These are phyloP conservation scores for Trichomalopsis sarcophagae DNA, from an alignment of 1,140 invertebrate genomes.

Conservation along the genomic window DNA sequence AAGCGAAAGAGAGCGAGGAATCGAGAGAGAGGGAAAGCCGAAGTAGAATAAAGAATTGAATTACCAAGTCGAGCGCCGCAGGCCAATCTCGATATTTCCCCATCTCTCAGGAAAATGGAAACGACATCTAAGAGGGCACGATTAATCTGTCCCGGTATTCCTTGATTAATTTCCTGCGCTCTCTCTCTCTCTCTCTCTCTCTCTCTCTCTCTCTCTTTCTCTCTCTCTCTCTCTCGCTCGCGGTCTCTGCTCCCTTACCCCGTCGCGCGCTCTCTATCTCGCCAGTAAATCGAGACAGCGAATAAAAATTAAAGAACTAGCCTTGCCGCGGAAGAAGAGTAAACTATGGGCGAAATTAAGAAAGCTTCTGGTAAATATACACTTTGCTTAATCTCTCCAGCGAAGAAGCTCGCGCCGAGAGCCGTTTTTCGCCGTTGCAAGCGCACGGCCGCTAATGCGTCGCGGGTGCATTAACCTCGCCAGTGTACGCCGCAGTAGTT, in stretches of 20 bases:
- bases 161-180: conserved; percentile 13
- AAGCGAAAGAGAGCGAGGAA: background rate
- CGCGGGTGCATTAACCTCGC: conserved; percentile 39
- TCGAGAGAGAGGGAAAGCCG: background rate
- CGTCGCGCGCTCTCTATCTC: background rate
- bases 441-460: background rate
- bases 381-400: conserved; percentile 13
- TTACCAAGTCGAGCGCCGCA: conserved; percentile 20
- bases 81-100: conserved; percentile 41
- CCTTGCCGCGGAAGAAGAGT: background rate
- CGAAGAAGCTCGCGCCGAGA: background rate
- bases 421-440: background rate
- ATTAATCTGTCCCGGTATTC: conserved; percentile 19
- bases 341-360: background rate
- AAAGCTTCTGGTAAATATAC: background rate
- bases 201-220: background rate
- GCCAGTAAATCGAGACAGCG: background rate
- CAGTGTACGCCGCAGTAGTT: background rate
- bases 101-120: conserved; percentile 20
- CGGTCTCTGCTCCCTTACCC: background rate
- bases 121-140: conserved; percentile 12
- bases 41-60: conserved; percentile 40
- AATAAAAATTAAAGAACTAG: background rate
- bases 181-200: background rate
- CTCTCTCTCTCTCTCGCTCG: background rate